A percentile compares a stretch with the other conserved stretches of the same genome.
Evolutionary conservation across 2,113 vertebrate species (phyloP).

Genomic region (Oreochromis spilurus): DNA sequence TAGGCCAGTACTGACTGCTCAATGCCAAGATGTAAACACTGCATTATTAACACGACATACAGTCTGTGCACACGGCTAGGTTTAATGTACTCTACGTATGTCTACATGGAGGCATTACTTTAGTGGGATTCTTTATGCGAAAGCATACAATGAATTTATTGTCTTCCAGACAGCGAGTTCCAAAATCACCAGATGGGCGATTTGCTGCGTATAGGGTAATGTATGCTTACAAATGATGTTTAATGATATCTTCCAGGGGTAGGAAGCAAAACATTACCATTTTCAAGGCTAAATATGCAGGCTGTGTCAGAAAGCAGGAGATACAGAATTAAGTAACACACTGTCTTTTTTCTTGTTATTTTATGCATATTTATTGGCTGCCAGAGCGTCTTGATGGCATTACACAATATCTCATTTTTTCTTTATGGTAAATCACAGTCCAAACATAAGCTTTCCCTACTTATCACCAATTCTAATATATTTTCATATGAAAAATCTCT

Average conservation of each 20-base stretch:
- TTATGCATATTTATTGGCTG: constrained; percentile 15
- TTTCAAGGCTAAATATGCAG: constrained; percentile 48
- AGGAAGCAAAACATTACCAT: constrained; percentile 40
- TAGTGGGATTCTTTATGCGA: constrained; percentile 21
- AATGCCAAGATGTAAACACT: constrained; percentile 62
- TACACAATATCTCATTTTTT: neutral
- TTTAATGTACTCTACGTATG: constrained; percentile 32
- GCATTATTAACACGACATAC: constrained; percentile 64
- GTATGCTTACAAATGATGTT: constrained; percentile 63
- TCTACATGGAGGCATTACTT: constrained; percentile 30
- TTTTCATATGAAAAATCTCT: neutral
- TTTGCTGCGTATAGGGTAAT: constrained; percentile 52
- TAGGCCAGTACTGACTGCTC: constrained; percentile 47
- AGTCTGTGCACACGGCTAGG: constrained; percentile 23
- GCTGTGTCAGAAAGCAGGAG: neutral
- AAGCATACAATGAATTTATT: constrained; percentile 50
- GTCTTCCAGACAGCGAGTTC: constrained; percentile 27
- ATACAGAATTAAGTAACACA: neutral
- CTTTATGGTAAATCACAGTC: neutral
- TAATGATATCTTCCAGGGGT: constrained; percentile 62
- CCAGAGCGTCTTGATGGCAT: neutral
- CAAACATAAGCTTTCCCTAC: neutral
- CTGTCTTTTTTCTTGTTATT: constrained; percentile 1
- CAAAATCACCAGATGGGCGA: constrained; percentile 56
- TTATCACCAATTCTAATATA: neutral